These are phyloP conservation scores for Euborellia annulipes DNA, from an alignment of 1,140 invertebrate genomes.

Conservation along the genomic window DNA sequence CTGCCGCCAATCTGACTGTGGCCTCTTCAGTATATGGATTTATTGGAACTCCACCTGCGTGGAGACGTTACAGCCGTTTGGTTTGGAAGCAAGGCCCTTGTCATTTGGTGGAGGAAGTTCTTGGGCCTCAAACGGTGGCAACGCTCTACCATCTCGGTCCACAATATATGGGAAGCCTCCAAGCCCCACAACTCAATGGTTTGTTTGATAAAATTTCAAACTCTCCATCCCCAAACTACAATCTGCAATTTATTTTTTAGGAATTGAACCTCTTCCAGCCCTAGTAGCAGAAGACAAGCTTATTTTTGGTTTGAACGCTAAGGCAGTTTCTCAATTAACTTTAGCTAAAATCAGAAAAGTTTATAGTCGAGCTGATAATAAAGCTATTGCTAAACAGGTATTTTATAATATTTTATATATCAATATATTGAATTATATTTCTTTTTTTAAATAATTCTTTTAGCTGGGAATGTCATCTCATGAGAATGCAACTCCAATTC, in stretches of 20 bases:
- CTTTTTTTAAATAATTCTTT: no score
- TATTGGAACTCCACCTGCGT: conserved; percentile 78
- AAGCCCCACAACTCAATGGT: conserved; percentile 55
- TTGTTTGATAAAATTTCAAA: conserved; percentile 7
- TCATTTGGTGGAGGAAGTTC: conserved; percentile 83
- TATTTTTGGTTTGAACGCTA: conserved; percentile 88
- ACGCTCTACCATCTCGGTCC: conserved; percentile 79
- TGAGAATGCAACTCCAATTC: conserved; percentile 95
- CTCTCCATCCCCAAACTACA: no score
- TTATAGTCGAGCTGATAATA: conserved; percentile 91
- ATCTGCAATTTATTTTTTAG: conserved; percentile 26
- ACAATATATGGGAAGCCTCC: conserved; percentile 73
- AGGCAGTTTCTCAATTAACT: conserved; percentile 87
- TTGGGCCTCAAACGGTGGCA: conserved; percentile 54
- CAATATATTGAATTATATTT: no score
- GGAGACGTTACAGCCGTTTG: conserved; percentile 70
- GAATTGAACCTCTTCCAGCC: conserved; percentile 45
- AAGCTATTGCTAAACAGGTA: conserved; percentile 92
- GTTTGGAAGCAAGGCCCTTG: conserved; percentile 92
- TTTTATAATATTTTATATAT: no score
- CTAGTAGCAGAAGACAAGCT: conserved; percentile 88
- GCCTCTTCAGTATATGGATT: conserved; percentile 85
- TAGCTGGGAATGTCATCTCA: conserved; percentile 91
- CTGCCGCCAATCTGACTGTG: conserved; percentile 67
- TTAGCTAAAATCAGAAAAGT: conserved; percentile 92